Base-by-base conservation (phyloP, 2,888 invertebrate genomes). In the Hesperia comma region DNA sequence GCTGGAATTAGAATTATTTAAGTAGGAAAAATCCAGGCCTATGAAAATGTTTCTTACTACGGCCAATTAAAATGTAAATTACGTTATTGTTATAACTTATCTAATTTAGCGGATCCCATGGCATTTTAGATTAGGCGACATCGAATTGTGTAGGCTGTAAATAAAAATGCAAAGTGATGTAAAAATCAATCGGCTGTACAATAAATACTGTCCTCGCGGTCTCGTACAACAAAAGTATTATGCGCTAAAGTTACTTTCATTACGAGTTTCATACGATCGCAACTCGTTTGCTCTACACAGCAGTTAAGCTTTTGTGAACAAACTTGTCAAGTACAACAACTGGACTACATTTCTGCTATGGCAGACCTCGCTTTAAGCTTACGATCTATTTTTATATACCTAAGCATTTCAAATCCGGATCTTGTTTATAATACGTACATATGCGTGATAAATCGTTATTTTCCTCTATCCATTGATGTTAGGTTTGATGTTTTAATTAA, bases 261-360 rank as follows among this genome's bases (percentile, higher is more conserved):
- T 70, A 64, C 56, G 33, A 68, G 66, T 70, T 69, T 46, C 17
- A 33, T 55, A 55, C 58, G 60, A 62, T 51, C 57, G 54, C 63
- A 70, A 71, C 69, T 64, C 63, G 67, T 68, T 72, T 70, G 54
- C 57, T 55, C 40, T 56, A 51, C 26, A 61, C 64, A 69, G 69
- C 68, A 57, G 40, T 69, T 70, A 69, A 68, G 64, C 69, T 72
- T 73, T 74, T 72, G 69, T 72, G 68, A 69, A 70, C 72, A 70
- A 73, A 75, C 61, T 73, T 71, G 75, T 76, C 76, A 76, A 76
- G 76, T 75, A 75, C 74, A 71, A 76, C 75, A 68, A 72, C 71
- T 72, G 69, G 57, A 69, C 70, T 69, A 72, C 71, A 71, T 70
- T 71, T 69, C 62, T 67, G 69, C 64, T 70, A 64, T 67, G 54